phyloP scores from a whole-genome alignment of 2,113 vertebrate genomes.

The Callaeas wilsoni region DNA sequence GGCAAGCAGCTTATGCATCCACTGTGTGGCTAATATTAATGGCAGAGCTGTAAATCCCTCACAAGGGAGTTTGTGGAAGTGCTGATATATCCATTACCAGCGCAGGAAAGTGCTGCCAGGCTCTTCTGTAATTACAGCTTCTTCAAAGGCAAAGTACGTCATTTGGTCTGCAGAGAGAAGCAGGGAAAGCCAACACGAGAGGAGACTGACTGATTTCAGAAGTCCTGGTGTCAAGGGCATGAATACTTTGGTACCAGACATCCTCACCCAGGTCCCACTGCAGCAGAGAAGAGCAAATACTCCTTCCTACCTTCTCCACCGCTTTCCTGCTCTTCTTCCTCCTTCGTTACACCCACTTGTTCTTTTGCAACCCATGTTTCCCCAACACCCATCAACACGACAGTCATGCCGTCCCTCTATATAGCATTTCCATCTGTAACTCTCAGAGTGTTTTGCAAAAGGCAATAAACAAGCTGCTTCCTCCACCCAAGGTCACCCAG shows the following conservation, averaged over 20 bases:
- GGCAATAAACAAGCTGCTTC: constrained; percentile 16
- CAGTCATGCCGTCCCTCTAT: background rate
- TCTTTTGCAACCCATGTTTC: background rate
- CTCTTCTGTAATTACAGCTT: constrained; percentile 40
- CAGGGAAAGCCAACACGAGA: fast-evolving
- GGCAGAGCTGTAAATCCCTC: constrained; percentile 40
- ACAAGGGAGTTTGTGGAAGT: constrained; percentile 26
- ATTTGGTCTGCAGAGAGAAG: constrained; percentile 33
- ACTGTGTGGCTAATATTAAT: constrained; percentile 14
- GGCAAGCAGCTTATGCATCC: background rate
- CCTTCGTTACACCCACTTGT: background rate
- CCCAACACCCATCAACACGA: background rate
- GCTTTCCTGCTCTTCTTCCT: background rate
- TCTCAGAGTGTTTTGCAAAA: background rate
- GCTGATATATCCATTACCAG: constrained; percentile 38
- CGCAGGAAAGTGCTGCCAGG: background rate
- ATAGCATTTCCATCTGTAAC: constrained; percentile 7
- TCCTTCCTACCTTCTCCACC: background rate
- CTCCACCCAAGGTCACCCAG: background rate
- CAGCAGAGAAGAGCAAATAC: background rate
- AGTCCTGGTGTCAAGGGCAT: background rate
- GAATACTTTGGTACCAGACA: background rate
- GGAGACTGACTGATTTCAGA: background rate
- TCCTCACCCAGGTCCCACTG: background rate
- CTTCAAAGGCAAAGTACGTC: constrained; percentile 31